Conservation (phyloP, 2,797 vertebrate species). For the Pterois miles region DNA sequence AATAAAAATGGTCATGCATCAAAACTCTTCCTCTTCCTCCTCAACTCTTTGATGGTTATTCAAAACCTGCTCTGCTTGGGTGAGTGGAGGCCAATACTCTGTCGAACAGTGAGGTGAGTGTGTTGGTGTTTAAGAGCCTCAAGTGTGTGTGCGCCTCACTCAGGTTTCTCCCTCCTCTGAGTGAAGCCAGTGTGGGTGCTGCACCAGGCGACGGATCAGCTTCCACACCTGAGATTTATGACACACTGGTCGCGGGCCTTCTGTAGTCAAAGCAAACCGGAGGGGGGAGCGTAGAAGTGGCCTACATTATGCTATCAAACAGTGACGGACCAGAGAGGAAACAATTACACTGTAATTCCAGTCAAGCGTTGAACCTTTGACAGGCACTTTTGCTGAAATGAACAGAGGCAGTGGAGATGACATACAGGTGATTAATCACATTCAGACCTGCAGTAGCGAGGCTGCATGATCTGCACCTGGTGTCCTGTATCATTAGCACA, state of each 20-base stretch:
- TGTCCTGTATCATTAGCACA: not conserved
- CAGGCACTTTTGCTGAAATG: slow-evolving; percentile 46
- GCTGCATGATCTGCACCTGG: not conserved
- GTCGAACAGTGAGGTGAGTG: slow-evolving; percentile 2
- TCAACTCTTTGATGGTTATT: slow-evolving; percentile 53
- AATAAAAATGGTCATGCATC: not conserved
- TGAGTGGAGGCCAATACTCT: slow-evolving; percentile 48
- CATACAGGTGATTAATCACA: slow-evolving; percentile 45
- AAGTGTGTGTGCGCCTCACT: slow-evolving; percentile 38
- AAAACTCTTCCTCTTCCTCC: not conserved
- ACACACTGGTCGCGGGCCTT: slow-evolving; percentile 14
- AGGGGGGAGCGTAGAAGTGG: not conserved
- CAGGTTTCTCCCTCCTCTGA: slow-evolving; percentile 69
- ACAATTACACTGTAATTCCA: slow-evolving; percentile 63
- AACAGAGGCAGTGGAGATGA: slow-evolving; percentile 31
- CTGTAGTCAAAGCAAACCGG: slow-evolving; percentile 22
- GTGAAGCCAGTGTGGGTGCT: slow-evolving; percentile 31
- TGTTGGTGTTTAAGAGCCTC: slow-evolving; percentile 29
- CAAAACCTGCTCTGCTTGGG: slow-evolving; percentile 51
- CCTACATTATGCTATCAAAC: slow-evolving; percentile 45
- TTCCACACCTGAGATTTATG: slow-evolving; percentile 72
- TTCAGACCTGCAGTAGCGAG: not conserved
- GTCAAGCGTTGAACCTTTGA: slow-evolving; percentile 46
- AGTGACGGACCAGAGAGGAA: slow-evolving; percentile 37
- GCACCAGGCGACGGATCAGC: slow-evolving; percentile 47